phyloP scores from a whole-genome alignment of 2,888 invertebrate genomes.

The Steinernema carpocapsae region DNA sequence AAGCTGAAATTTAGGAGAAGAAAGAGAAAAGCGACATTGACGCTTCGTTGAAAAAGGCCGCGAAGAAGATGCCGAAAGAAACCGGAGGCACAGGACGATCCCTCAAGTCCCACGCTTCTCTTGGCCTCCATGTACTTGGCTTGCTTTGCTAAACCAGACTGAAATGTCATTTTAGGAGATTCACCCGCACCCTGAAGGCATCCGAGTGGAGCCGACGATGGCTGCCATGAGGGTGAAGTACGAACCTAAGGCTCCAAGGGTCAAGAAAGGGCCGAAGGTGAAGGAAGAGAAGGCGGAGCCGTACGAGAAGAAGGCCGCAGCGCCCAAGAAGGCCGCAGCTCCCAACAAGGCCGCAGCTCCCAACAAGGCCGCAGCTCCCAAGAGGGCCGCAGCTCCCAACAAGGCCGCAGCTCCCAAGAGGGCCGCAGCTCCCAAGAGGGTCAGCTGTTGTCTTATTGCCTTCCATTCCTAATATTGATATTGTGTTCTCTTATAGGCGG shows the following conservation, averaged over 20 bases:
- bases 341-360: too few relatives aligned
- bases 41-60: slow-evolving; percentile 75
- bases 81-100: slow-evolving; percentile 45
- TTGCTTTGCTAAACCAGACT: too few relatives aligned
- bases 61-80: slow-evolving; percentile 56
- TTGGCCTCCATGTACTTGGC: neutral
- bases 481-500: too few relatives aligned
- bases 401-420: too few relatives aligned
- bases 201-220: slow-evolving; percentile 54
- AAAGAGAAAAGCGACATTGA: slow-evolving; percentile 76
- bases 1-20: slow-evolving; percentile 41
- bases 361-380: too few relatives aligned
- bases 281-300: too few relatives aligned
- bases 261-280: slow-evolving; percentile 43
- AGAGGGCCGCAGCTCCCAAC: too few relatives aligned
- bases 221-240: slow-evolving; percentile 59
- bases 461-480: too few relatives aligned
- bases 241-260: slow-evolving; percentile 52
- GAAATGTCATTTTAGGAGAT: slow-evolving; percentile 42
- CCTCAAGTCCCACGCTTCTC: slow-evolving; percentile 40
- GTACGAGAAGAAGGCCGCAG: slow-evolving; percentile 30
- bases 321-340: too few relatives aligned
- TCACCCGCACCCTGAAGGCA: slow-evolving; percentile 41
- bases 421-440: too few relatives aligned
- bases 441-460: too few relatives aligned